phyloP scores from a whole-genome alignment of 2,797 vertebrate genomes.

The Spheniscus humboldti region DNA sequence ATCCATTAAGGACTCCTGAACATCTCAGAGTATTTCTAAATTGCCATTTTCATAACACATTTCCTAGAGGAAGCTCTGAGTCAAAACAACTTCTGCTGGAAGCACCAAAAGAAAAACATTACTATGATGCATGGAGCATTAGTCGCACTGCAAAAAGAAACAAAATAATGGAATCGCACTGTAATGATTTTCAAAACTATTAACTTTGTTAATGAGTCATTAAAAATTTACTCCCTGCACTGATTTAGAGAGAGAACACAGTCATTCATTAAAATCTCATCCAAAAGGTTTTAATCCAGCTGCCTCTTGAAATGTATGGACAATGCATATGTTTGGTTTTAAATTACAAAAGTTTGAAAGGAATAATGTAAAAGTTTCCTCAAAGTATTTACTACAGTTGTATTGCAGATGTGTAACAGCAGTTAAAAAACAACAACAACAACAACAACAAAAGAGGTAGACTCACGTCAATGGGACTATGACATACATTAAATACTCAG shows the following conservation, averaged over 20 bases:
- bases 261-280: conserved; percentile 47
- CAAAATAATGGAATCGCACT: conserved; percentile 38
- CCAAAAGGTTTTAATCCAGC: background rate
- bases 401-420: background rate
- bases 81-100: conserved; percentile 19
- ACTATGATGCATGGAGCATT: conserved; percentile 53
- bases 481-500: background rate
- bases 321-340: background rate
- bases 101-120: conserved; percentile 27
- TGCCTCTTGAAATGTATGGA: background rate
- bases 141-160: conserved; percentile 22
- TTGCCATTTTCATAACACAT: background rate
- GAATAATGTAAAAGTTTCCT: background rate
- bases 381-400: background rate
- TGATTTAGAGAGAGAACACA: conserved; percentile 5
- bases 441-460: background rate
- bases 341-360: background rate
- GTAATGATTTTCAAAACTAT: conserved; percentile 54
- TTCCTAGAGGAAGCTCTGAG: conserved; percentile 7
- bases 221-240: conserved; percentile 57
- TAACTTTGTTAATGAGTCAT: conserved; percentile 59
- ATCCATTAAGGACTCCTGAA: background rate
- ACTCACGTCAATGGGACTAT: background rate
- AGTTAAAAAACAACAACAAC: background rate
- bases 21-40: background rate